Evolutionary conservation across 2,797 vertebrate species (phyloP).

Genomic region (Knipowitschia caucasica): DNA sequence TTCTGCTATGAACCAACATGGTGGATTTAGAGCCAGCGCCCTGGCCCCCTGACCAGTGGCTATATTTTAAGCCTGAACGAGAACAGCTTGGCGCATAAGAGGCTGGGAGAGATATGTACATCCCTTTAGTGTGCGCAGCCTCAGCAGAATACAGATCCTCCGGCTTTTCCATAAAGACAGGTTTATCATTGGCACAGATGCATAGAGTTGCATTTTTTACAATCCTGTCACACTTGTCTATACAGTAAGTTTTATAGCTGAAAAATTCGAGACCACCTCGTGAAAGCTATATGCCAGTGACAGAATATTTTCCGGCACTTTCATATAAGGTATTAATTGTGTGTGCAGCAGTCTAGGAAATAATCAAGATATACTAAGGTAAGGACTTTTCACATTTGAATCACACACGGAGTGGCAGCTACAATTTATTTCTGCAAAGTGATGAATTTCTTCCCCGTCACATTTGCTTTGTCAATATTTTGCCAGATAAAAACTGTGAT

Average conservation of each 20-base stretch:
- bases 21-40: neutral
- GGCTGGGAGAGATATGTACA: slow-evolving; percentile 16
- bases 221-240: slow-evolving; percentile 23
- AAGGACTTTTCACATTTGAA: slow-evolving; percentile 30
- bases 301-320: slow-evolving; percentile 19
- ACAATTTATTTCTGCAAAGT: slow-evolving; percentile 32
- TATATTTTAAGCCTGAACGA: slow-evolving; percentile 6
- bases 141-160: slow-evolving; percentile 58
- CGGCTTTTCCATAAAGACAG: slow-evolving; percentile 43
- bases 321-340: slow-evolving; percentile 19
- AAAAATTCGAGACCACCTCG: neutral
- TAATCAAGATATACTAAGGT: slow-evolving; percentile 33
- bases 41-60: neutral
- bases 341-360: slow-evolving; percentile 22
- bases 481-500: neutral
- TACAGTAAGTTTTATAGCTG: slow-evolving; percentile 15
- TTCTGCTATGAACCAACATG: neutral
- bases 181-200: slow-evolving; percentile 53
- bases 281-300: neutral
- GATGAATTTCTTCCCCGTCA: slow-evolving; percentile 18
- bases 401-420: slow-evolving; percentile 25
- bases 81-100: neutral
- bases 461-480: slow-evolving; percentile 22
- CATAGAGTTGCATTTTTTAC: slow-evolving; percentile 40
- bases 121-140: slow-evolving; percentile 18